phyloP scores from a whole-genome alignment of 2,888 invertebrate species.

The Lasioglossum pauxillum region DNA sequence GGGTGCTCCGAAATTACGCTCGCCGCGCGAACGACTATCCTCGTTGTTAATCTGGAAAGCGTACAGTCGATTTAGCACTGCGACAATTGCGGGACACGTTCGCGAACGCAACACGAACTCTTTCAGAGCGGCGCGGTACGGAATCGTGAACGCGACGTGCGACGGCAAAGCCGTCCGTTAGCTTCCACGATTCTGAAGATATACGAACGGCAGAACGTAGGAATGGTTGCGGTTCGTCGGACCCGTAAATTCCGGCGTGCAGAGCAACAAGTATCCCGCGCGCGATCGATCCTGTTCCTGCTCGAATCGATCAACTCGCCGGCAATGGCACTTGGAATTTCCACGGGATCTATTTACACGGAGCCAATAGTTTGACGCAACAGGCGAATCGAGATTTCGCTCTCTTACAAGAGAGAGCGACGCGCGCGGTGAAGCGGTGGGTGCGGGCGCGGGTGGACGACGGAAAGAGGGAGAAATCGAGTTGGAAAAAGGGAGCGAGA shows the following conservation, averaged over 20 bases:
- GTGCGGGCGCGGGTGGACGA: constrained; percentile 34
- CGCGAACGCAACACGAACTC: background rate
- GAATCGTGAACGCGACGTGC: background rate
- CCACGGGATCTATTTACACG: constrained; percentile 60
- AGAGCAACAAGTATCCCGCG: constrained; percentile 45
- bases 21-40: constrained; percentile 43
- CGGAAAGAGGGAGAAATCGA: constrained; percentile 40
- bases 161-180: background rate
- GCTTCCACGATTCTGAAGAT: background rate
- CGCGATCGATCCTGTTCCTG: constrained; percentile 36
- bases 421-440: constrained; percentile 23
- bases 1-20: constrained; percentile 71
- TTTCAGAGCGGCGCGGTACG: background rate
- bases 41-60: constrained; percentile 50
- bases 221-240: background rate
- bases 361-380: constrained; percentile 63
- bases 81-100: background rate
- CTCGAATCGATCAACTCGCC: constrained; percentile 37
- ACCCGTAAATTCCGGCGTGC: constrained; percentile 37
- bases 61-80: constrained; percentile 13
- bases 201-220: background rate
- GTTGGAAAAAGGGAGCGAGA: constrained; percentile 43
- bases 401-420: constrained; percentile 56
- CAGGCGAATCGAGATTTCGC: constrained; percentile 66
- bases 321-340: constrained; percentile 49